These are phyloP conservation scores for Naja naja DNA, from an alignment of 2,113 vertebrate species.

Conservation along the genomic window DNA sequence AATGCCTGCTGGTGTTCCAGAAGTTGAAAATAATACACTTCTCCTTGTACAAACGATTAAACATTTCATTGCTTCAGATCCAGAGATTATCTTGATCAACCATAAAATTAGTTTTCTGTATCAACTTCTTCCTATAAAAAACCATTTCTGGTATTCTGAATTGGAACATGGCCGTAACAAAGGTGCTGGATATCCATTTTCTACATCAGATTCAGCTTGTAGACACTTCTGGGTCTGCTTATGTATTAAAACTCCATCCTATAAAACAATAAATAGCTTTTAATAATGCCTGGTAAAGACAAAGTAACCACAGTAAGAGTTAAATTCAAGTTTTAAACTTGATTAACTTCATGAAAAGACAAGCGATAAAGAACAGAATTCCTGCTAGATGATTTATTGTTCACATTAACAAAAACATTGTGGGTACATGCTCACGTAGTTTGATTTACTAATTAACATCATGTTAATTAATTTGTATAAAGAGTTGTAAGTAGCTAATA, in stretches of 20 bases:
- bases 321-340: neutral
- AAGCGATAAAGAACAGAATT: neutral
- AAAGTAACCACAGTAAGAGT: slow-evolving; percentile 1
- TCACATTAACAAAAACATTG: neutral
- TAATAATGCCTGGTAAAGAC: slow-evolving; percentile 2
- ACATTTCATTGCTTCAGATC: slow-evolving; percentile 14
- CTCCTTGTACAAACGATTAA: slow-evolving; percentile 43
- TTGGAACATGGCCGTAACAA: slow-evolving; percentile 77
- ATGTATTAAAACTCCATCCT: slow-evolving; percentile 87
- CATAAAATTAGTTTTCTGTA: neutral
- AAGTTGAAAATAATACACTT: slow-evolving; percentile 48
- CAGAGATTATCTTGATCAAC: slow-evolving; percentile 10
- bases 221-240: slow-evolving; percentile 82
- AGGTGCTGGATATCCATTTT: slow-evolving; percentile 73
- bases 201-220: slow-evolving; percentile 70
- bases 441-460: neutral
- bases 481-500: neutral
- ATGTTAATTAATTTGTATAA: neutral
- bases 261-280: slow-evolving; percentile 38
- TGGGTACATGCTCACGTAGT: neutral
- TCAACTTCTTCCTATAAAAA: slow-evolving; percentile 83
- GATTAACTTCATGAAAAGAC: neutral
- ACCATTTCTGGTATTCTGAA: slow-evolving; percentile 84
- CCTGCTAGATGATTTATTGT: neutral
- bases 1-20: slow-evolving; percentile 42